These are phyloP conservation scores for Choloepus hoffmanni DNA, from an alignment of 2,113 vertebrate species.

Conservation along the genomic window DNA sequence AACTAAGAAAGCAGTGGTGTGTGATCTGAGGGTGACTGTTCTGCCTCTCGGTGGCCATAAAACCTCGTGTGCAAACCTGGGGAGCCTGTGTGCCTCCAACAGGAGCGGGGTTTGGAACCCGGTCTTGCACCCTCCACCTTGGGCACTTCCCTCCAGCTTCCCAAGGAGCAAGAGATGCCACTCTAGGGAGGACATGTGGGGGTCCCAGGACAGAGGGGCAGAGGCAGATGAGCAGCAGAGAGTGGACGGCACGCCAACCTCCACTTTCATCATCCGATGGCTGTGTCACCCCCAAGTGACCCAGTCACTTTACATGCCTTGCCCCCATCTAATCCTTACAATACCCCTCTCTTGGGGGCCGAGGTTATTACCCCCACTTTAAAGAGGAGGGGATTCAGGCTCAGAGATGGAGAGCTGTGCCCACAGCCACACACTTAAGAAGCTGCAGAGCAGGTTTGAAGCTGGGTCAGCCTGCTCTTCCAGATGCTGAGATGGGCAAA, in stretches of 20 bases:
- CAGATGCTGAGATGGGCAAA: rapidly evolving
- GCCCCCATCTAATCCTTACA: no score
- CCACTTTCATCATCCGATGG: not conserved
- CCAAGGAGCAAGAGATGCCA: not conserved
- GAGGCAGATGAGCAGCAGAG: not conserved
- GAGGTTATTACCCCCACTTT: not conserved
- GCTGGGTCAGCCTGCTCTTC: not conserved
- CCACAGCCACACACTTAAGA: rapidly evolving
- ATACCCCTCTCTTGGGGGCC: not conserved
- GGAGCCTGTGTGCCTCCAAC: not conserved
- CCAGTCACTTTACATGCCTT: rapidly evolving
- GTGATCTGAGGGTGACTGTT: not conserved
- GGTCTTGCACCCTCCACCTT: not conserved
- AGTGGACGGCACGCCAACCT: rapidly evolving
- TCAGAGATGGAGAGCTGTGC: not conserved
- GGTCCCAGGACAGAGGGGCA: not conserved
- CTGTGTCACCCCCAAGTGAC: not conserved
- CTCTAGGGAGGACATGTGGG: not conserved
- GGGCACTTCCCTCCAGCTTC: not conserved
- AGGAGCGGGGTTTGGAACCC: not conserved
- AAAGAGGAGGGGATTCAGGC: not conserved
- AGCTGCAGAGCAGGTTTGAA: not conserved
- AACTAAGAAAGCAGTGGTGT: not conserved
- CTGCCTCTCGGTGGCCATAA: not conserved
- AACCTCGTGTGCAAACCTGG: not conserved